Evolutionary conservation across 1,140 invertebrate species (phyloP), one percentile per base, ranked within the genome.

Genomic region (Rhopalosiphum padi): DNA sequence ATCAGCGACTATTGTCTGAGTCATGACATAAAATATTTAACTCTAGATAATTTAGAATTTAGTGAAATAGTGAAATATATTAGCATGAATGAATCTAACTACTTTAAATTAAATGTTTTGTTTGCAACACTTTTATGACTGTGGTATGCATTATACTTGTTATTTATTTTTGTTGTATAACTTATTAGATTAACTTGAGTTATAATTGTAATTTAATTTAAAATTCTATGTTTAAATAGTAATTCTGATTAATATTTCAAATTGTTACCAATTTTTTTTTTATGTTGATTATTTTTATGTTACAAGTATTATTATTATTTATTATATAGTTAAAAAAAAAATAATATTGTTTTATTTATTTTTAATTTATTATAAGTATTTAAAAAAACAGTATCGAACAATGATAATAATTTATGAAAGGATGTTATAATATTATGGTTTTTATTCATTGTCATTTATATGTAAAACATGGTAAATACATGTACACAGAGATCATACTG

Each of bases 1-100:
- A 99, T 96, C 98, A 99, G 95, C 96, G 98, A 94, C 96, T 99
- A 93, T 96, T 98, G 93, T 98, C 98, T 95, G 98, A 98, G 95
- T 98, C 97, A 95, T 98, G 97, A 97, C 96, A 93, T 60, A 48
- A 15, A 86, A 86, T 30, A 93, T 41, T 51, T 23, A 37, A 43
- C 82, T 22, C 48, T 37, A 53, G 25, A 85, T 55, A 68, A 6
- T 51, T 93, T 86, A 51, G 48, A 93, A 35, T 53, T 93, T 22
- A 85, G 46, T 37, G 43, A 93, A 51, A 86, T 86, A 93, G 35
- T 85, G 25, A 41, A 90, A 8, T 43, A 8, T 43, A 43, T 90
- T 90, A 90, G 89, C 43, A 60, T 37, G n/a, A 68, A 68, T 68
- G 43, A 68, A 90, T n/a, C 37, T 60, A 90, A 90, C 43, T 68